Conservation (phyloP, 2,888 invertebrate species). For the Harpalus rubripes region DNA sequence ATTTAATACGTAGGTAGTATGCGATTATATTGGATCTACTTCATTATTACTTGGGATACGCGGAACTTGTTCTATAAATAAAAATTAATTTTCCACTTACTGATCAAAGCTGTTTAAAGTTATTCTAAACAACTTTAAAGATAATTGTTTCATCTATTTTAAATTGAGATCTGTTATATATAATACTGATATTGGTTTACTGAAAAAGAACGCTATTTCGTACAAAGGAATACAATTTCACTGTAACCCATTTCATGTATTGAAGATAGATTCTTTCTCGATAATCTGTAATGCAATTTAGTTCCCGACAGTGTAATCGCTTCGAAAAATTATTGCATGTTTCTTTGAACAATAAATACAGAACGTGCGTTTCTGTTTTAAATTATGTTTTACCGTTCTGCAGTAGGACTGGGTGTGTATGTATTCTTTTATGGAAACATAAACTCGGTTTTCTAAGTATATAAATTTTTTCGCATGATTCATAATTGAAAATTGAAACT, state of each 20-base stretch:
- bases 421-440: not conserved
- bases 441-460: not conserved
- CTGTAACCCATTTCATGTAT: conserved; percentile 36
- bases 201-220: conserved; percentile 23
- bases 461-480: no score
- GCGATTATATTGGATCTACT: no score
- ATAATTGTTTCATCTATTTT: not conserved
- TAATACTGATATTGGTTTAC: conserved; percentile 27
- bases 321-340: conserved; percentile 61
- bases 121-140: not conserved
- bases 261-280: conserved; percentile 54
- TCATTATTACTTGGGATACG: no score
- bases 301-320: conserved; percentile 55
- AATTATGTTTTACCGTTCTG: conserved; percentile 32
- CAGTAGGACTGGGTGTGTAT: not conserved
- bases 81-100: not conserved
- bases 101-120: not conserved
- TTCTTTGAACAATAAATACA: conserved; percentile 60
- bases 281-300: conserved; percentile 58
- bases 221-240: conserved; percentile 52
- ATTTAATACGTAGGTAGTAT: no score
- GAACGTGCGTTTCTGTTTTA: conserved; percentile 25
- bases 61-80: not conserved
- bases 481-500: no score
- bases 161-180: conserved; percentile 5